Percentiles rank a stretch among this genome's conserved stretches.
phyloP scores from a whole-genome alignment of 1,140 invertebrate genomes.

The Phortica variegata region DNA sequence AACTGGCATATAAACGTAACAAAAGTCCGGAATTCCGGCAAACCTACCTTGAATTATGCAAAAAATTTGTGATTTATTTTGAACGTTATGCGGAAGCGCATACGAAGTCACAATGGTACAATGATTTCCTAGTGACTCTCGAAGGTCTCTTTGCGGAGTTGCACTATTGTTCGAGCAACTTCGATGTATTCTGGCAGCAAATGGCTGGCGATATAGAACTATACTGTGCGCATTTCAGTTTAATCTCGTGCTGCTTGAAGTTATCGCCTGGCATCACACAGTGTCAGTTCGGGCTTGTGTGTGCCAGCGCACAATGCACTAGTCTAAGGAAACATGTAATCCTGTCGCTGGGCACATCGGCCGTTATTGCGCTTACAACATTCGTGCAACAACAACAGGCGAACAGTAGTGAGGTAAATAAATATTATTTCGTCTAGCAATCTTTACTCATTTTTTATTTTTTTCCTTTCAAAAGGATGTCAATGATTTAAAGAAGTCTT shows the following conservation, averaged over 20 bases:
- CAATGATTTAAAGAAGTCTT: too few relatives aligned
- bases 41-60: constrained; percentile 20
- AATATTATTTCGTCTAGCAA: too few relatives aligned
- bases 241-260: constrained; percentile 16
- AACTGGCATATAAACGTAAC: constrained; percentile 18
- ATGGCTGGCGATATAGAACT: constrained; percentile 9
- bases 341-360: constrained; percentile 12
- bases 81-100: constrained; percentile 11
- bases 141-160: constrained; percentile 22
- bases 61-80: constrained; percentile 25
- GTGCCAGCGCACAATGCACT: constrained; percentile 15
- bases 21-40: constrained; percentile 8
- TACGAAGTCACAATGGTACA: constrained; percentile 26
- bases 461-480: too few relatives aligned
- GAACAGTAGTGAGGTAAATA: too few relatives aligned
- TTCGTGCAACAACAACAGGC: too few relatives aligned
- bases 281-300: constrained; percentile 11
- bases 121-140: constrained; percentile 23
- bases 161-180: constrained; percentile 20
- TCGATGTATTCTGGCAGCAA: constrained; percentile 29
- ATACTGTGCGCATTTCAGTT: constrained; percentile 24
- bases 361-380: too few relatives aligned
- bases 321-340: constrained; percentile 26
- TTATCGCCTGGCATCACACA: constrained; percentile 10
- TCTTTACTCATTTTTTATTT: too few relatives aligned